Percentiles rank a stretch among this genome's conserved stretches.
Conservation (phyloP, 2,888 invertebrate genomes). For the Oegoconia quadripuncta region DNA sequence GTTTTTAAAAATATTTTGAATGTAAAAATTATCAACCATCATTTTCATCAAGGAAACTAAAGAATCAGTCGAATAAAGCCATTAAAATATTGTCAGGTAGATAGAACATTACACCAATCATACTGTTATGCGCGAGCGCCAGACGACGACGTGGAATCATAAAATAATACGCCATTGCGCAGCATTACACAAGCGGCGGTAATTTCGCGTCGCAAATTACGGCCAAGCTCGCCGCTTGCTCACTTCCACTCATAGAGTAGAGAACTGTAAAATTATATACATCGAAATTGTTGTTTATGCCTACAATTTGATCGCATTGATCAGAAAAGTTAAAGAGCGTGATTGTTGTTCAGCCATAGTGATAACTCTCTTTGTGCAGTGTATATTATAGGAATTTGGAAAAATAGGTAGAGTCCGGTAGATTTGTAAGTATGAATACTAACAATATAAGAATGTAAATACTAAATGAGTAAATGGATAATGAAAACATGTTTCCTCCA, state of each 20-base stretch:
- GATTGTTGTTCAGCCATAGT: too few relatives aligned
- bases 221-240: slow-evolving; percentile 34
- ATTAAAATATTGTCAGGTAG: not conserved
- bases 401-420: too few relatives aligned
- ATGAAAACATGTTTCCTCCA: too few relatives aligned
- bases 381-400: too few relatives aligned
- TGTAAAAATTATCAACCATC: not conserved
- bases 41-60: not conserved
- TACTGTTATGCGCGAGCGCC: not conserved
- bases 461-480: too few relatives aligned
- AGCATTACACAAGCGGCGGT: slow-evolving; percentile 49
- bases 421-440: too few relatives aligned
- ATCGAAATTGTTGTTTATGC: not conserved
- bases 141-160: slow-evolving; percentile 26
- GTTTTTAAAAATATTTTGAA: too few relatives aligned
- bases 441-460: too few relatives aligned
- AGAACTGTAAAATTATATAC: not conserved
- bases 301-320: too few relatives aligned
- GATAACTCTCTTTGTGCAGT: too few relatives aligned
- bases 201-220: slow-evolving; percentile 50
- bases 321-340: too few relatives aligned
- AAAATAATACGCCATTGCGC: slow-evolving; percentile 45
- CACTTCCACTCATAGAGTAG: slow-evolving; percentile 36
- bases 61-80: not conserved
- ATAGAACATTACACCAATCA: not conserved